Base-by-base conservation (phyloP, 2,113 vertebrate species). In the Lophochroa leadbeateri region DNA sequence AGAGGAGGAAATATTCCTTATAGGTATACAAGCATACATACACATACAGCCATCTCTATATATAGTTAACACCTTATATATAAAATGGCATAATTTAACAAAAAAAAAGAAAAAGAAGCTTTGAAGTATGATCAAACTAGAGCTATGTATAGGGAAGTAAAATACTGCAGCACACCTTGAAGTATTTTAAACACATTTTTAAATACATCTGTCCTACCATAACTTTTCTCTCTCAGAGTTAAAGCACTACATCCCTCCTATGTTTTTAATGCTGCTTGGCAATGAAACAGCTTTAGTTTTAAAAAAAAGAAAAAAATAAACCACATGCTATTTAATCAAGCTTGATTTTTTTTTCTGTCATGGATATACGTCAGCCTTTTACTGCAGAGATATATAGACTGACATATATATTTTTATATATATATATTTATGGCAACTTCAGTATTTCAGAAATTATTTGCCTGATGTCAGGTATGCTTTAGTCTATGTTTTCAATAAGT, bases 101-200 rank as follows among this genome's bases (percentile, higher is more conserved):
- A 47, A 63, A 78, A 52, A 78, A 49, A 25, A 46, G 11, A 50
- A 55, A 67, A 31, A 11, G 4, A 63, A 55, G 2, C 7, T 88
- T 49, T 72, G 68, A 83, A 78, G 12, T 61, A 6, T 49, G 8
- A 8, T 87, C 19, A 82, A 64, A 35, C 17, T n/a, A 21, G 74
- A 68, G 37, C 13, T 35, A 29, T 0, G 0, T 28, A 12, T 13
- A 67, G 9, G 17, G 18, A 39, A 72, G 21, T 16, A 80, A 76
- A 70, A 72, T 31, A 13, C 5, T 68, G 46, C 35, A 65, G 21
- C 12, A 60, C 4, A 43, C 1, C 2, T 31, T 53, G 9, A 75
- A 46, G 5, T 83, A 67, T 92, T 92, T 67, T 18, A 61, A 94
- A 65, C 6, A 63, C 13, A n/a, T 87, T 65, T 72, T 77, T 76